Evolutionary conservation across 2,797 vertebrate species (phyloP), one percentile per base, ranked within the genome.

Genomic region (Sebastiscus tertius): DNA sequence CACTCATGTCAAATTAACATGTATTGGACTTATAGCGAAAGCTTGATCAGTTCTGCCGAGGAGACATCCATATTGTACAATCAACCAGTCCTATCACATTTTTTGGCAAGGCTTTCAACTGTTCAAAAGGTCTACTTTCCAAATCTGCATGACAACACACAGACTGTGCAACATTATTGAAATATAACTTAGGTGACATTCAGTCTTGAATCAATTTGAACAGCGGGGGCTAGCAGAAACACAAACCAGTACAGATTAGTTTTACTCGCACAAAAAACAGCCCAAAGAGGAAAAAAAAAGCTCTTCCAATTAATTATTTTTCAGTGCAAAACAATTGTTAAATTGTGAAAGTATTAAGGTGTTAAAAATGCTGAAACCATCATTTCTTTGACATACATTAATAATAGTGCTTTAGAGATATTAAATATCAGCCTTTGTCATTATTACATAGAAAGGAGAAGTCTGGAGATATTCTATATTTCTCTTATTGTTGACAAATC

Each of bases 31-130:
- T 75, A 85, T 39, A 87, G 69, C 79, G 82, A 81, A 87, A 88
- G 81, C 85, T 86, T 88, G 52, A 72, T 89, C 85, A 74, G 77
- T 77, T 90, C 80, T 87, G 85, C 68, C 62, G n/a, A 85, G 83
- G 80, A 87, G 65, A 92, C 86, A 87, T 12, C 86, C 77, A 88
- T 29, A 64, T 75, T 72, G 26, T 93, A 94, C 94, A 95, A 94
- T 94, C 93, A 95, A 86, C 64, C 88, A 94, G 92, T 95, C 91
- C 84, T 59, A 72, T 89, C 87, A 90, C 85, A 87, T n/a, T 94
- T 92, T 94, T 93, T 92, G 92, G 92, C 90, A 89, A 93, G 79
- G 77, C 78, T 83, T 79, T 86, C 81, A 75, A 72, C 34, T 89
- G 79, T 82, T 87, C 77, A 81, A 24, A 31, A 80, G 69, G 65